phyloP scores from a whole-genome alignment of 2,888 invertebrate species.

The Calameuta idolon region DNA sequence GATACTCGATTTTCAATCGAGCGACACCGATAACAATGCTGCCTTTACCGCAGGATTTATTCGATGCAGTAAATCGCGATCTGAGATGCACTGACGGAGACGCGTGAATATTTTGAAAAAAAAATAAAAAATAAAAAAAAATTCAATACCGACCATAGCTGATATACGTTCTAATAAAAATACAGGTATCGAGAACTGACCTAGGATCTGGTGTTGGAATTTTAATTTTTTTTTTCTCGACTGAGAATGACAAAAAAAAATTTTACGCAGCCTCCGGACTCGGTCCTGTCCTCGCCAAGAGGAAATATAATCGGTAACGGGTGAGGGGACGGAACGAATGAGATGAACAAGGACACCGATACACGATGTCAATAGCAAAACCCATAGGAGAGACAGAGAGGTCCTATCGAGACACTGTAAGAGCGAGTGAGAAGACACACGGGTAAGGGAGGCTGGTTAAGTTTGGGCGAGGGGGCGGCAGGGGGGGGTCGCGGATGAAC shows the following conservation, averaged over 20 bases:
- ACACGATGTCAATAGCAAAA: background rate
- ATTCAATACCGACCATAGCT: background rate
- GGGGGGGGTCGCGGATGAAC: slow-evolving; percentile 28
- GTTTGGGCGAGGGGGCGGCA: slow-evolving; percentile 16
- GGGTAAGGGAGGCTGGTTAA: background rate
- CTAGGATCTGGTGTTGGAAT: background rate
- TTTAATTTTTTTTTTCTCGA: too few species aligned
- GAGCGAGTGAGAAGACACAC: background rate
- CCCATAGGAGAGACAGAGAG: slow-evolving; percentile 19
- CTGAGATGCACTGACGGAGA: background rate
- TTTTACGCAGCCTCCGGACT: background rate
- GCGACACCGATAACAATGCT: background rate
- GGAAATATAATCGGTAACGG: background rate
- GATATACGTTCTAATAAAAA: background rate
- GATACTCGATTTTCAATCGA: background rate
- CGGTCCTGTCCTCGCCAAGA: background rate
- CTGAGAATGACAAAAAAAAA: background rate
- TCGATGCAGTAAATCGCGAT: background rate
- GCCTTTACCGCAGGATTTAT: background rate
- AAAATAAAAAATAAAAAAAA: too few species aligned
- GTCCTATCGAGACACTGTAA: background rate
- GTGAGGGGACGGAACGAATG: slow-evolving; percentile 20
- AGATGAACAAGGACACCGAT: slow-evolving; percentile 8
- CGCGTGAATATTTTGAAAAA: background rate
- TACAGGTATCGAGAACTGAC: background rate